Evolutionary conservation across 2,113 vertebrate genomes (phyloP), one percentile per base, ranked within the genome.

Genomic region (Eretmochelys imbricata): DNA sequence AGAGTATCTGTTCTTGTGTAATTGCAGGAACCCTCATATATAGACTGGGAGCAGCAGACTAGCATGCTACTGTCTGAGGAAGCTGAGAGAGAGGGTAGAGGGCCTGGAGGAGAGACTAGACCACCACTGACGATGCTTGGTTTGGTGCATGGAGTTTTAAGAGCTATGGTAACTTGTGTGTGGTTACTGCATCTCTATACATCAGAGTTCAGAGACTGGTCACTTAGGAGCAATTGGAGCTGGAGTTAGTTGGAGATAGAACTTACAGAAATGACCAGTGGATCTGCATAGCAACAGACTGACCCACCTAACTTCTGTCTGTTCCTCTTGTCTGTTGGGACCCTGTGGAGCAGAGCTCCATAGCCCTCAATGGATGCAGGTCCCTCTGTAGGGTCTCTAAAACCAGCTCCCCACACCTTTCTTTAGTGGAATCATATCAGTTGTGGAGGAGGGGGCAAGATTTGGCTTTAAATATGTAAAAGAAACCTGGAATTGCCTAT

Each of bases 401-500:
- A 38, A 72, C 50, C 24, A 92, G 57, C 20, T 65, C 27, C 4
- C 12, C 75, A 62, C 4, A n/a, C 84, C 51, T 82, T 95, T 76
- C 38, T 46, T 78, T 54, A 88, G 1, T 9, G n/a, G 55, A 9
- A 2, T 65, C 53, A 5, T n/a, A 16, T 96, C 85, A 75, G 20
- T 25, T 48, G 86, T 57, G 91, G 22, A 81, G 19, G 20, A 83
- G 16, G 4, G 57, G 78, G 19, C 86, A 91, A 4, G 20, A 22
- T 75, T 93, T 95, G 35, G 69, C 83, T 94, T 93, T 54, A 91
- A 65, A 17, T n/a, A 9, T 53, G 31, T 89, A 55, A 86, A 89
- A 89, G 80, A 89, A 87, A 92, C 81, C 35, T 85, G 14, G 25
- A 48, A 0, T 50, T 29, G 38, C 69, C 51, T 93, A 35, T 54